Conservation (phyloP, 2,797 vertebrate species). For the Enteromius thamalakanensis region DNA sequence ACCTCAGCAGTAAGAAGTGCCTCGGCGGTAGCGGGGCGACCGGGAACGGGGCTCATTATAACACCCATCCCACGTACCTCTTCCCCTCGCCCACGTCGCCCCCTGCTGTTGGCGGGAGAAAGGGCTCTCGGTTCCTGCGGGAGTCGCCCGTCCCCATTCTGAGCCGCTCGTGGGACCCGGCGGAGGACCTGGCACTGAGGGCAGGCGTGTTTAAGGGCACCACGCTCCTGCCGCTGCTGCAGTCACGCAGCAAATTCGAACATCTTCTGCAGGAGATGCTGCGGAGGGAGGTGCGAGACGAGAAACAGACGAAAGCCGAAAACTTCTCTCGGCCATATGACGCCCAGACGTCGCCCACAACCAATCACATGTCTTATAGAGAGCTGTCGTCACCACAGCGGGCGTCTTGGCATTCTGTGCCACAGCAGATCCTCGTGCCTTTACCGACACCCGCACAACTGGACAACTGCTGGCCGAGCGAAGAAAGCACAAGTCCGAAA, state of each 20-base stretch:
- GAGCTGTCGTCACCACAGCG: constrained; percentile 69
- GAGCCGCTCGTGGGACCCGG: constrained; percentile 69
- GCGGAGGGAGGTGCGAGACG: constrained; percentile 68
- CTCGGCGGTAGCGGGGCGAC: constrained; percentile 69
- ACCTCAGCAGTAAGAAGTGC: constrained; percentile 83
- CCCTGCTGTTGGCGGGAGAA: constrained; percentile 68
- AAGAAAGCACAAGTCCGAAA: constrained; percentile 57
- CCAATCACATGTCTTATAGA: constrained; percentile 62
- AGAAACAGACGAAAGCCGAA: constrained; percentile 49
- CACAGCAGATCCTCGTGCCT: constrained; percentile 73
- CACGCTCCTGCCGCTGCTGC: constrained; percentile 72
- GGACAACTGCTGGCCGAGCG: constrained; percentile 67
- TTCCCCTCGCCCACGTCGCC: constrained; percentile 71
- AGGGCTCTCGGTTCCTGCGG: constrained; percentile 47
- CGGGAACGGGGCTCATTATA: constrained; percentile 60
- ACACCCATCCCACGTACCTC: constrained; percentile 65
- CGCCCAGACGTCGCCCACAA: constrained; percentile 1
- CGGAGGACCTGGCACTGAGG: constrained; percentile 68
- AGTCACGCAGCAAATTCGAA: constrained; percentile 76
- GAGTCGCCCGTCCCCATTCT: constrained; percentile 49
- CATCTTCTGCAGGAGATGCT: constrained; percentile 80
- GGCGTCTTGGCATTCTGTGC: constrained; percentile 72
- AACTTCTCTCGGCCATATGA: background rate
- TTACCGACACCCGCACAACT: constrained; percentile 70
- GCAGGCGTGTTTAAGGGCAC: constrained; percentile 72